A percentile compares a stretch with the other conserved stretches of the same genome.
These are phyloP conservation scores for Threskiornis aethiopicus DNA, from an alignment of 2,797 vertebrate species.

Conservation along the genomic window DNA sequence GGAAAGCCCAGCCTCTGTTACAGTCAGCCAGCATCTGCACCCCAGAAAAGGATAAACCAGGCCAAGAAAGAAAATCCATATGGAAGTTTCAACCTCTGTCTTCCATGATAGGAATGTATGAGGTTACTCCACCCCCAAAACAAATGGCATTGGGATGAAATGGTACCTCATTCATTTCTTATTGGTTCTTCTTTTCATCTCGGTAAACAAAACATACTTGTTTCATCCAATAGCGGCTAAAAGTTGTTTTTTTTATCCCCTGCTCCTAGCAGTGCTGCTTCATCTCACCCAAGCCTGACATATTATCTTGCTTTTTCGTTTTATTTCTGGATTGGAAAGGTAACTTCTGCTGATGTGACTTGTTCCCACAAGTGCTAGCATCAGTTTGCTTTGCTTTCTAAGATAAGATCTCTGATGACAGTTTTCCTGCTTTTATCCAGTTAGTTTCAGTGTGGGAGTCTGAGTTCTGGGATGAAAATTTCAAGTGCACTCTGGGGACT, in stretches of 20 bases:
- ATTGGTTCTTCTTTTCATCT: not conserved
- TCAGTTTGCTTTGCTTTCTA: not conserved
- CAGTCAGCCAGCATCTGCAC: conserved; percentile 46
- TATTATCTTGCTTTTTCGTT: not conserved
- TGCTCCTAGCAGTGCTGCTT: not conserved
- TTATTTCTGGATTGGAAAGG: not conserved
- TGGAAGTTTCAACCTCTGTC: conserved; percentile 27
- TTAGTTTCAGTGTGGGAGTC: not conserved
- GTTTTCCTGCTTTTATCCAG: not conserved
- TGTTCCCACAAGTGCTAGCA: not conserved
- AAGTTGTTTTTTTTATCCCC: not conserved
- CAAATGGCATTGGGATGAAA: not conserved
- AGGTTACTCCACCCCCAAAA: not conserved
- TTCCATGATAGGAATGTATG: conserved; percentile 18
- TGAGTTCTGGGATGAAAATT: not conserved
- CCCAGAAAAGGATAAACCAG: conserved; percentile 54
- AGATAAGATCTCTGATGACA: not conserved
- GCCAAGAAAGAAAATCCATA: conserved; percentile 47
- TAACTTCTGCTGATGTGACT: not conserved
- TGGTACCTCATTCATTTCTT: not conserved
- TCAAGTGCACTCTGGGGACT: not conserved
- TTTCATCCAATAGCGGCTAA: not conserved
- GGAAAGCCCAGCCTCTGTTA: conserved; percentile 17
- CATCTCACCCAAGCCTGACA: not conserved
- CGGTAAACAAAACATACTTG: not conserved